Base-by-base conservation (phyloP, 2,888 invertebrate genomes). In the Pterostichus madidus region DNA sequence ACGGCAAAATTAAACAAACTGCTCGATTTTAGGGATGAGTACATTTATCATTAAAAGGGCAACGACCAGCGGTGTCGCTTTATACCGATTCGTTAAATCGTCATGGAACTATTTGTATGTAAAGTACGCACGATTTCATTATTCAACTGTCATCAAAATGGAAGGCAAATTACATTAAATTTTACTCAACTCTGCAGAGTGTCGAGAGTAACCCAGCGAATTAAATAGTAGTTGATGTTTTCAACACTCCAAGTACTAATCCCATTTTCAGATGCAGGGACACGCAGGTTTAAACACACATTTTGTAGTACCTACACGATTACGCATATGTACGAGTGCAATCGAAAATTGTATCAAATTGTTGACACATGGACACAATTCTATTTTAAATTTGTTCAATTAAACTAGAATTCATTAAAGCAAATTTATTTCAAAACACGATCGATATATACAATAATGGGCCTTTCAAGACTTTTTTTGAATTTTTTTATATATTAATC, bases 101-200 rank as follows among this genome's bases (percentile, higher is more conserved):
- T 64, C 64, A 64, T 64, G 64, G 5, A 64, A 64, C 64, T 64
- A 64, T 64, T 64, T 64, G 64, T 64, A 64, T 64, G 64, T 64
- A 64, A 64, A 64, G 64, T 64, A 32, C 31, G 64, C 35, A n/a
- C 64, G 64, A 64, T 64, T 64, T 64, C 64, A 64, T 64, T 64
- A 64, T 64, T 64, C 64, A 64, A 64, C 64, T 64, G 35, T 64
- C 64, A 64, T 64, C 64, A 64, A 64, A 64, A 64, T 64, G 64
- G 64, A 11, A 35, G 35, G 32, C 64, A 64, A 64, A 64, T 64
- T 64, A 31, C 64, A 64, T 64, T 64, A 64, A 64, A 64, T 64
- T 64, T 64, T 35, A 64, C 35, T 35, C 64, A 13, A 13, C 35
- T 35, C n/a, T n/a, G 11, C n/a, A 32, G 64, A 35, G 11, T 64